Percentiles rank a stretch among this genome's conserved stretches.
Conservation (phyloP, 2,113 vertebrate genomes). For the Phalacrocorax pelagicus region DNA sequence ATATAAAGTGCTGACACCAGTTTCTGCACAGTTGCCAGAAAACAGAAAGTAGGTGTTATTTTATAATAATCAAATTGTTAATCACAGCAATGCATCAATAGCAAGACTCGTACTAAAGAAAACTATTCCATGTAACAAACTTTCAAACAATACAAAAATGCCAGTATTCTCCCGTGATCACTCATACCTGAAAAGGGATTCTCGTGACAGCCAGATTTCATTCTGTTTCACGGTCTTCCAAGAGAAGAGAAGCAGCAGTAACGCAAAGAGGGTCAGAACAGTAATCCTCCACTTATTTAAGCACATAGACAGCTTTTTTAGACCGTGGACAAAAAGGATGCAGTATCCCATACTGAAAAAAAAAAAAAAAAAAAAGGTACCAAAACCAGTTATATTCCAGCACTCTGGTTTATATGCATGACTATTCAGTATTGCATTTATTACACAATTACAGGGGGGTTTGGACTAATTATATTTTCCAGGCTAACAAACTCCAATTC, state of each 20-base stretch:
- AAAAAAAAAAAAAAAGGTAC: background rate
- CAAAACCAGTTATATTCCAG: background rate
- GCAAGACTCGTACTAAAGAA: background rate
- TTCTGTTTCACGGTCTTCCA: slow-evolving; percentile 95
- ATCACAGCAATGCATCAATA: background rate
- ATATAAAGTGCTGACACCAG: background rate
- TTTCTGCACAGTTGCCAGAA: background rate
- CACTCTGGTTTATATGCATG: background rate
- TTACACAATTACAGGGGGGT: background rate
- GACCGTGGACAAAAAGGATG: slow-evolving; percentile 89
- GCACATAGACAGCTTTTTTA: slow-evolving; percentile 81
- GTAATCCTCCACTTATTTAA: slow-evolving; percentile 82
- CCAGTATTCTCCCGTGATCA: background rate
- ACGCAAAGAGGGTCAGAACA: slow-evolving; percentile 76
- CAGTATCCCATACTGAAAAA: slow-evolving; percentile 92
- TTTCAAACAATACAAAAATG: background rate
- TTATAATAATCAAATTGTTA: background rate
- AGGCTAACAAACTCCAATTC: background rate
- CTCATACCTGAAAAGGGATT: slow-evolving; percentile 91
- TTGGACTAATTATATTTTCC: background rate
- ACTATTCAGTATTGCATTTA: background rate
- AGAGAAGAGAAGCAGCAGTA: slow-evolving; percentile 89
- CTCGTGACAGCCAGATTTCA: slow-evolving; percentile 93
- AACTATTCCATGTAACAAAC: background rate
- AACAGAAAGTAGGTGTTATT: background rate